These are phyloP conservation scores for Melanotaenia boesemani DNA, from an alignment of 2,797 vertebrate genomes.

Conservation along the genomic window DNA sequence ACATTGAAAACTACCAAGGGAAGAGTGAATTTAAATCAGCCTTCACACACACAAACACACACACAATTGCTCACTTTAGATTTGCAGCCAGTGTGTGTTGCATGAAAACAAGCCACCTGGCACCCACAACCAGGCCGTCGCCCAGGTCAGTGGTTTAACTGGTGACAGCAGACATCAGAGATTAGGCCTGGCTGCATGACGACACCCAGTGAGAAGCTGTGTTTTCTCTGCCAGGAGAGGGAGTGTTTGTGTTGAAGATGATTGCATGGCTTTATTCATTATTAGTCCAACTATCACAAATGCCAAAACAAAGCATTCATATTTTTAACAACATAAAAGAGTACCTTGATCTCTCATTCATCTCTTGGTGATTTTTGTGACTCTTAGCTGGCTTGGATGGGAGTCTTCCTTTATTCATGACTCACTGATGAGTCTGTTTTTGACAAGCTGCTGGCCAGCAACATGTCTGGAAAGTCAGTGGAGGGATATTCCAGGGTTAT, in stretches of 20 bases:
- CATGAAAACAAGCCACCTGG: constrained; percentile 62
- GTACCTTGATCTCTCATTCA: constrained; percentile 20
- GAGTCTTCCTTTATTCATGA: constrained; percentile 66
- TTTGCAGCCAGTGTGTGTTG: constrained; percentile 39
- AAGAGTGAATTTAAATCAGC: constrained; percentile 49
- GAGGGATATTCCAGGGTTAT: constrained; percentile 69
- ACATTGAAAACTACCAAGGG: constrained; percentile 56
- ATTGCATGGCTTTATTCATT: constrained; percentile 51
- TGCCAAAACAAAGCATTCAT: constrained; percentile 37
- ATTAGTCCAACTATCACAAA: constrained; percentile 30
- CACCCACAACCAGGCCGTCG: constrained; percentile 38
- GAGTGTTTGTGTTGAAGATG: constrained; percentile 45
- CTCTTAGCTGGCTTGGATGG: constrained; percentile 47
- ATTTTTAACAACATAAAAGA: constrained; percentile 42
- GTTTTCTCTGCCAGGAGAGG: constrained; percentile 45
- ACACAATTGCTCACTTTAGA: constrained; percentile 25
- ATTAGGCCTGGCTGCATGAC: constrained; percentile 47
- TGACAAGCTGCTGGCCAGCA: constrained; percentile 51
- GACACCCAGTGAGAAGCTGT: constrained; percentile 48
- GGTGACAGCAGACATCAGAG: constrained; percentile 56
- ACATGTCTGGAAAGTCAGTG: constrained; percentile 57
- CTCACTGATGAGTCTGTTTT: constrained; percentile 66
- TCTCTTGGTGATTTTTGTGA: constrained; percentile 43
- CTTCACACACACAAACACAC: constrained; percentile 14
- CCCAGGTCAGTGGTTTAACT: constrained; percentile 58